phyloP scores from a whole-genome alignment of 2,888 invertebrate genomes.

The Cotesia congregata region DNA sequence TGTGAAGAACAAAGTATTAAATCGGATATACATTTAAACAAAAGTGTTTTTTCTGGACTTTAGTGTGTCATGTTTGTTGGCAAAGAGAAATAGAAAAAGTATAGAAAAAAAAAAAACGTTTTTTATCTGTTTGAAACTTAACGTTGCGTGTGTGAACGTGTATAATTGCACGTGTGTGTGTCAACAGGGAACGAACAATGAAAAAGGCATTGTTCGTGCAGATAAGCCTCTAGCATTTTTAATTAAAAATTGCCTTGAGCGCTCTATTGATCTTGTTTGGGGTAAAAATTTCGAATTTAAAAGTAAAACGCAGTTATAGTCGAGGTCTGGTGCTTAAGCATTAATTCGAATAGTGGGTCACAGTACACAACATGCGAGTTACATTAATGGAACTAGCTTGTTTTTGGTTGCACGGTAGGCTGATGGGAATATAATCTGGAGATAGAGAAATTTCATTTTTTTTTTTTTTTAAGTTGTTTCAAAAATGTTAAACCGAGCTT shows the following conservation, averaged over 20 bases:
- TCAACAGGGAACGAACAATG: constrained; percentile 56
- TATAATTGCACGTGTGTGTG: constrained; percentile 44
- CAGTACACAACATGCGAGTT: neutral
- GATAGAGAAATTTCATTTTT: neutral
- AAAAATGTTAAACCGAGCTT: neutral
- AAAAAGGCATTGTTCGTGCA: constrained; percentile 54
- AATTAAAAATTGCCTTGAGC: constrained; percentile 55
- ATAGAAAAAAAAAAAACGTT: constrained; percentile 39
- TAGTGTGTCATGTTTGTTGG: neutral
- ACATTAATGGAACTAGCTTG: neutral
- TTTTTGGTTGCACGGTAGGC: neutral
- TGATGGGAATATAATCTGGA: neutral
- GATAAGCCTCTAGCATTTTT: constrained; percentile 53
- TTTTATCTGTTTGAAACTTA: constrained; percentile 42
- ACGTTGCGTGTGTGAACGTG: neutral
- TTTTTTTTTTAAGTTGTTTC: neutral
- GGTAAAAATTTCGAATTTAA: neutral
- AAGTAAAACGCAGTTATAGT: neutral
- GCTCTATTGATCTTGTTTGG: constrained; percentile 25
- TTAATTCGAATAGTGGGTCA: neutral
- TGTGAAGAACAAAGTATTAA: neutral
- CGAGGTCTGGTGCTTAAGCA: neutral
- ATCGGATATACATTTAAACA: neutral
- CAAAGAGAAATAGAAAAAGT: neutral
- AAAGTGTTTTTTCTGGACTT: neutral